Percentiles rank a stretch among this genome's conserved stretches.
These are phyloP conservation scores for Heliconius ethilla DNA, from an alignment of 2,888 invertebrate species.

Conservation along the genomic window DNA sequence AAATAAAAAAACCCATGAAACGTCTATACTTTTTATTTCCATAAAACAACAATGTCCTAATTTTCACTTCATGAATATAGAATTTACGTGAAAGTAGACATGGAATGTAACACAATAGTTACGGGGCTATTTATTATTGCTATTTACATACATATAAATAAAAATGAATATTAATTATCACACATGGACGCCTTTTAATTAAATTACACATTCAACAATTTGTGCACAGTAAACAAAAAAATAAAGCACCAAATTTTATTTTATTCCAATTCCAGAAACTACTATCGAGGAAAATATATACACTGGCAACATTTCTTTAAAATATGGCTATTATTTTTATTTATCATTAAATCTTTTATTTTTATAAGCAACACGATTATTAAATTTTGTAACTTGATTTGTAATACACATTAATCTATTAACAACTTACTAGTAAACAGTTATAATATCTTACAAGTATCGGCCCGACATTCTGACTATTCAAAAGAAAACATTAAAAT, in stretches of 20 bases:
- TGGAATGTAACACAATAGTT: constrained; percentile 75
- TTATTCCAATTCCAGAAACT: constrained; percentile 39
- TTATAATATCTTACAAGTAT: constrained; percentile 74
- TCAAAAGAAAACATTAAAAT: constrained; percentile 11
- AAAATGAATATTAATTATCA: constrained; percentile 39
- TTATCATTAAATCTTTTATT: constrained; percentile 26
- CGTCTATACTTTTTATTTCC: constrained; percentile 75
- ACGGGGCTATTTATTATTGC: constrained; percentile 59
- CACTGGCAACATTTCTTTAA: constrained; percentile 59
- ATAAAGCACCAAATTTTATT: constrained; percentile 46
- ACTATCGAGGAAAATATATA: constrained; percentile 63
- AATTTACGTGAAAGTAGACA: constrained; percentile 59
- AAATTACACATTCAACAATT: constrained; percentile 56
- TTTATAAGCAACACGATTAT: constrained; percentile 55
- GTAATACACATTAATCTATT: constrained; percentile 76
- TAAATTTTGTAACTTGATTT: constrained; percentile 71
- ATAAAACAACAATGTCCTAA: constrained; percentile 76
- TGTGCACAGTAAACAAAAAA: constrained; percentile 59
- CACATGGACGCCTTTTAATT: constrained; percentile 41
- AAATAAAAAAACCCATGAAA: constrained; percentile 46
- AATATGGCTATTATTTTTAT: constrained; percentile 43
- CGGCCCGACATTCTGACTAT: constrained; percentile 51
- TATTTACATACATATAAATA: constrained; percentile 67
- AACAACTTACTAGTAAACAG: constrained; percentile 80
- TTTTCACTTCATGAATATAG: constrained; percentile 63